A percentile compares a stretch with the other conserved stretches of the same genome.
Conservation (phyloP, 2,888 invertebrate genomes). For the Dusona sp. region DNA sequence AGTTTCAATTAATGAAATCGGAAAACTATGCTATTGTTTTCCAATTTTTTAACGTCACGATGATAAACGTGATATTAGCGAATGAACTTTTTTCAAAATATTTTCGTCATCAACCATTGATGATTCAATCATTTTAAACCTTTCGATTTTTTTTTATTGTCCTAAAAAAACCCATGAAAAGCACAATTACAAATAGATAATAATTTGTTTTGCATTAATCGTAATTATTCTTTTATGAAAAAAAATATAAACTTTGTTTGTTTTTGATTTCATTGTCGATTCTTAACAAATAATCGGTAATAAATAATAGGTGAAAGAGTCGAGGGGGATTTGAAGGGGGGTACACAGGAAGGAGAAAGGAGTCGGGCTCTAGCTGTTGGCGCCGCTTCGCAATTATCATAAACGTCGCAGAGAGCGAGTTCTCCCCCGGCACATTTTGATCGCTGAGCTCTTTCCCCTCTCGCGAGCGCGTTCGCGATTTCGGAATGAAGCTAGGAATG, state of each 20-base stretch:
- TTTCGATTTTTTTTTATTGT: too few species aligned
- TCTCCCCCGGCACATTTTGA: slow-evolving; percentile 64
- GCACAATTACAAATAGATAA: too few species aligned
- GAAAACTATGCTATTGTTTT: too few species aligned
- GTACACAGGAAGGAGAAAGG: slow-evolving; percentile 2
- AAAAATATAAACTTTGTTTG: slow-evolving; percentile 42
- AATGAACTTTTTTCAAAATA: too few species aligned
- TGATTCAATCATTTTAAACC: too few species aligned
- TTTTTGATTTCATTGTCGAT: slow-evolving; percentile 21
- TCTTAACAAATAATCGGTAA: not conserved
- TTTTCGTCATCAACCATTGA: too few species aligned
- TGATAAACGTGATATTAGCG: too few species aligned
- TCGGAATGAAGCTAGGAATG: slow-evolving; percentile 76
- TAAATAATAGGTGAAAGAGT: not conserved
- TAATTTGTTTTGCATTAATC: too few species aligned
- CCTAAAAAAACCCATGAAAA: too few species aligned
- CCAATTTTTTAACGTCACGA: too few species aligned
- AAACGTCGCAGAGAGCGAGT: slow-evolving; percentile 73
- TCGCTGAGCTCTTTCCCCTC: slow-evolving; percentile 22
- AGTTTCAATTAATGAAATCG: too few species aligned
- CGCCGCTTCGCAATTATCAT: slow-evolving; percentile 77
- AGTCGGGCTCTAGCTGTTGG: slow-evolving; percentile 58
- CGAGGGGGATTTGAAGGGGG: not conserved
- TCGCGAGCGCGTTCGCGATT: slow-evolving; percentile 71
- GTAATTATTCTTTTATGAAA: not conserved